Conservation (phyloP, 2,888 invertebrate species). For the Phalangium opilio region DNA sequence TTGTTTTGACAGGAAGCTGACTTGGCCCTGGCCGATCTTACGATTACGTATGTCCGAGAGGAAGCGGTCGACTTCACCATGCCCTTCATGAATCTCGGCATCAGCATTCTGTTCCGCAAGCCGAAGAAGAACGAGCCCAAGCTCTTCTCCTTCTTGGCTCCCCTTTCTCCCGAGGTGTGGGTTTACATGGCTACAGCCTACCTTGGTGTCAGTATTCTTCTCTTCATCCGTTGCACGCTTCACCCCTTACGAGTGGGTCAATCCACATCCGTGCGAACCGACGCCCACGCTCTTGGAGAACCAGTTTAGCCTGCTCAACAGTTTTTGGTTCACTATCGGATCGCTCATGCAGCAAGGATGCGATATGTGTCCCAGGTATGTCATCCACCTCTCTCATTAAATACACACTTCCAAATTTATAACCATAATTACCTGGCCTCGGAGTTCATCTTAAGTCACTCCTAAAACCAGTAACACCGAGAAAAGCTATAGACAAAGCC, state of each 20-base stretch:
- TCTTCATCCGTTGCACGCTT: constrained; percentile 59
- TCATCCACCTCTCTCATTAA: no score
- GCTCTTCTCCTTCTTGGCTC: constrained; percentile 42
- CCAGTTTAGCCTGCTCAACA: constrained; percentile 34
- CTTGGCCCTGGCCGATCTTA: constrained; percentile 40
- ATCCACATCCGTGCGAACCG: neutral
- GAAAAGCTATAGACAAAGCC: no score
- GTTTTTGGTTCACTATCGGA: constrained; percentile 33
- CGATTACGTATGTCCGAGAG: constrained; percentile 39
- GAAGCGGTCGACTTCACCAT: constrained; percentile 42
- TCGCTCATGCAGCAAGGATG: constrained; percentile 37
- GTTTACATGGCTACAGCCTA: constrained; percentile 23
- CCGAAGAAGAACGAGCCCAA: constrained; percentile 37
- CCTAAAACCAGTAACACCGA: no score
- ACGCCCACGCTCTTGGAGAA: constrained; percentile 23
- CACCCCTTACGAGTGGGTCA: constrained; percentile 36
- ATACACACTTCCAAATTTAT: no score
- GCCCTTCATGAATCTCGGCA: constrained; percentile 44
- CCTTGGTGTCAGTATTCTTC: constrained; percentile 20
- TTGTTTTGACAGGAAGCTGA: constrained; percentile 33
- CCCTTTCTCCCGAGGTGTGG: constrained; percentile 37
- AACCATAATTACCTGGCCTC: no score
- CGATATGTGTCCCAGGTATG: constrained; percentile 22
- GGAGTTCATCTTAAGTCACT: no score
- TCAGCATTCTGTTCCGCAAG: constrained; percentile 37